Percentiles rank a stretch among this genome's conserved stretches.
Conservation (phyloP, 2,113 vertebrate species). For the Hippocampus barbouri region DNA sequence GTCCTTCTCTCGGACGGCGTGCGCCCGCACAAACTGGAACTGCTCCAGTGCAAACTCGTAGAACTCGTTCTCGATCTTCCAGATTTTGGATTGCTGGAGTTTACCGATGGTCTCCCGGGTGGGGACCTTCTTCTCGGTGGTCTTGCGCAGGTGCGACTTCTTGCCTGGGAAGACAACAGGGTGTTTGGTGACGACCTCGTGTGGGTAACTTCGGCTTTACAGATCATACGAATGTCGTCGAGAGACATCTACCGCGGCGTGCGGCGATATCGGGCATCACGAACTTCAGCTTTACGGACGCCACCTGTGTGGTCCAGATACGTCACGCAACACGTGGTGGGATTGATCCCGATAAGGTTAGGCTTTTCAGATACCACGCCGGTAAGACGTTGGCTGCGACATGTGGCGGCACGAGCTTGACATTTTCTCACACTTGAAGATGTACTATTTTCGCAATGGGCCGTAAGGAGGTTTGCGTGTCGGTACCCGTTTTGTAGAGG, state of each 20-base stretch:
- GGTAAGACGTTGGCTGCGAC: no score
- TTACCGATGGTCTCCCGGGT: constrained; percentile 91
- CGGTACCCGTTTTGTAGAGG: constrained; percentile 88
- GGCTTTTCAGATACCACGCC: no score
- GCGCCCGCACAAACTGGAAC: constrained; percentile 91
- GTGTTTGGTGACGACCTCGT: background rate
- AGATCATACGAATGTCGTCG: background rate
- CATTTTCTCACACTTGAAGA: no score
- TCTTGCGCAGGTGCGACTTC: constrained; percentile 97
- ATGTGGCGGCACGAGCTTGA: no score
- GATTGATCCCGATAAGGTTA: no score
- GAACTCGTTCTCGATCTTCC: constrained; percentile 99
- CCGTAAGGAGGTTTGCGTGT: background rate
- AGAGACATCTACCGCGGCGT: no score
- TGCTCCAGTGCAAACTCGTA: constrained; percentile 98
- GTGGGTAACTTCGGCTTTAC: background rate
- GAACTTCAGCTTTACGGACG: no score
- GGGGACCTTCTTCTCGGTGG: constrained; percentile 93
- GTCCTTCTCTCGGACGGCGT: constrained; percentile 92
- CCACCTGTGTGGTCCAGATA: no score
- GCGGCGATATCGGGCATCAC: no score
- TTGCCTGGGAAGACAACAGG: constrained; percentile 76
- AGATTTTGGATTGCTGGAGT: constrained; percentile 93
- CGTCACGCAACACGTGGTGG: no score
- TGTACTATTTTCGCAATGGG: background rate